These are phyloP conservation scores for Oreohelix idahoensis DNA, from an alignment of 1,140 invertebrate species.

Conservation along the genomic window DNA sequence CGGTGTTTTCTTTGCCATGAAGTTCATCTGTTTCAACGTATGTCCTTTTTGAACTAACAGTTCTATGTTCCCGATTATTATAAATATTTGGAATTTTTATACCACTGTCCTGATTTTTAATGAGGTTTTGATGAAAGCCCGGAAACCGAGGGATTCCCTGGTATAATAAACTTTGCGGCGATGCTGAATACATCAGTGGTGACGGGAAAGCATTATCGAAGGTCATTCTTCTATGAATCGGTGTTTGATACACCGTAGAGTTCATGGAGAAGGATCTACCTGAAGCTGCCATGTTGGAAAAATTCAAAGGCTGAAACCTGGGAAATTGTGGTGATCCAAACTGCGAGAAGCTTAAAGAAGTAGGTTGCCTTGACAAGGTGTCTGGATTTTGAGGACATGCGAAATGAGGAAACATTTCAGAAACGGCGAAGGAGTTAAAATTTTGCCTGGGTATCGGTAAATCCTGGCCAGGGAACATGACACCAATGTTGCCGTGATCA, in stretches of 20 bases:
- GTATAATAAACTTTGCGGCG: not conserved
- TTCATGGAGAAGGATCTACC: not conserved
- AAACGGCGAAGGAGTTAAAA: not conserved
- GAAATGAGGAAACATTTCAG: not conserved
- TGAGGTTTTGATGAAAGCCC: not conserved
- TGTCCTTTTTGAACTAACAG: not conserved
- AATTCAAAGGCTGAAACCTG: not conserved
- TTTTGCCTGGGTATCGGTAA: not conserved
- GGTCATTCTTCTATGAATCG: not conserved
- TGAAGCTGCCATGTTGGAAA: not conserved
- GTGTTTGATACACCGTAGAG: not conserved
- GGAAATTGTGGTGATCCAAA: not conserved
- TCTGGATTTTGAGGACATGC: not conserved
- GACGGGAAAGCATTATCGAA: not conserved
- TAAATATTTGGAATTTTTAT: not conserved
- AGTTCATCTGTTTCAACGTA: not conserved
- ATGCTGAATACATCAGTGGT: not conserved
- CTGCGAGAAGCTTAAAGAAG: not conserved
- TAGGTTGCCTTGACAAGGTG: not conserved
- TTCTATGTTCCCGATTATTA: not conserved
- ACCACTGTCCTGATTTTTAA: not conserved
- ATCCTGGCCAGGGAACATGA: not conserved
- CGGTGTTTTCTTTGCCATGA: not conserved
- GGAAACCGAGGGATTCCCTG: not conserved
- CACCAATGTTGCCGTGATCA: not conserved